Evolutionary conservation across 2,113 vertebrate genomes (phyloP).

Genomic region (Spea multiplicata): DNA sequence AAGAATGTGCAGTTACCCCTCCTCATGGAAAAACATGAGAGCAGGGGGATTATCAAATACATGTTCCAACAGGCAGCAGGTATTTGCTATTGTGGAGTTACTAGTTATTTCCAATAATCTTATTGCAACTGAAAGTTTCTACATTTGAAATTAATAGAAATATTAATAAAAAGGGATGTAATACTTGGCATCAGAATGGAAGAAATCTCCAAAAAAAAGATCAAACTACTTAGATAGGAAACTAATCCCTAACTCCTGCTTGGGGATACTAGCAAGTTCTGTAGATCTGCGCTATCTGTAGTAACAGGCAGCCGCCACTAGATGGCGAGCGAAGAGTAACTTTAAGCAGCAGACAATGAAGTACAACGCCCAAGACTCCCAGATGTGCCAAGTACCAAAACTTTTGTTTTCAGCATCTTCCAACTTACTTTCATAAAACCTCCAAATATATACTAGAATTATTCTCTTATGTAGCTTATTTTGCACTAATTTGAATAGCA

Average conservation of each 20-base stretch:
- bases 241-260: too few species aligned
- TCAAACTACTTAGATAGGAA: too few species aligned
- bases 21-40: background rate
- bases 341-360: constrained; percentile 21
- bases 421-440: background rate
- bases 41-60: constrained; percentile 1
- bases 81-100: background rate
- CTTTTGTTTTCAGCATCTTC: constrained; percentile 16
- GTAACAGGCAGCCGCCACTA: background rate
- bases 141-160: background rate
- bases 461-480: too few species aligned
- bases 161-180: background rate
- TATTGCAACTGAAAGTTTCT: background rate
- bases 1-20: background rate
- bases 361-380: constrained; percentile 36
- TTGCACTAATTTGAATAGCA: background rate
- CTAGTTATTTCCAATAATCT: background rate
- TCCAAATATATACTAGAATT: background rate
- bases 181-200: too few species aligned
- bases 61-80: background rate
- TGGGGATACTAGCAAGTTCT: too few species aligned
- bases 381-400: background rate
- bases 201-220: too few species aligned
- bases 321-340: constrained; percentile 21
- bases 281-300: background rate